Percentiles rank a stretch among this genome's conserved stretches.
Evolutionary conservation across 2,113 vertebrate genomes (phyloP).

Genomic region (Mirza zaza): DNA sequence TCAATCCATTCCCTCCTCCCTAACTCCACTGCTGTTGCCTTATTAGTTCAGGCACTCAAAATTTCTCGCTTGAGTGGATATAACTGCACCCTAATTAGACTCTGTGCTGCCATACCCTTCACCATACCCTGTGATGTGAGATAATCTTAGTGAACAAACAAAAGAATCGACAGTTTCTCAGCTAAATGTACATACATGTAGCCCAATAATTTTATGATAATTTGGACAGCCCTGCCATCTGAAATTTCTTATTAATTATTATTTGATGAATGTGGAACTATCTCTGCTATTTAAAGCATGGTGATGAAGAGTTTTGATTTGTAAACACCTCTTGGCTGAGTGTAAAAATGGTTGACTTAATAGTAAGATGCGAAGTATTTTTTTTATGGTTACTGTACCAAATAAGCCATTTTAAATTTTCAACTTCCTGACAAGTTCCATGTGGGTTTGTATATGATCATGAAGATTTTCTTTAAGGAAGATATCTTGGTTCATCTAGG

Average conservation of each 20-base stretch:
- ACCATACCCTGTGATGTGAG: background rate
- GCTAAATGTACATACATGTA: background rate
- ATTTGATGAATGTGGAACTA: background rate
- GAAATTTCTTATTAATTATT: background rate
- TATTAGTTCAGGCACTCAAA: background rate
- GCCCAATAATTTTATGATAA: background rate
- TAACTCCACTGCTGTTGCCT: background rate
- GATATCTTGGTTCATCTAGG: background rate
- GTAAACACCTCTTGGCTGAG: background rate
- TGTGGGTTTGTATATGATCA: background rate
- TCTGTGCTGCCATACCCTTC: background rate
- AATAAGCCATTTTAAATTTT: background rate
- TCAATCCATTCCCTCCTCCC: background rate
- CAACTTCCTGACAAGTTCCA: background rate
- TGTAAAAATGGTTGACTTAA: background rate
- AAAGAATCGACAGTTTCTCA: background rate
- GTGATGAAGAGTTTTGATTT: background rate
- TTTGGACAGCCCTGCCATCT: background rate
- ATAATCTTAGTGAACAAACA: background rate
- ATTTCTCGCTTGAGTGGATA: background rate
- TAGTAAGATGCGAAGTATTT: background rate
- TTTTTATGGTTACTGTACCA: background rate
- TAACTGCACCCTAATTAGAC: background rate
- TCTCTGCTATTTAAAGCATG: background rate
- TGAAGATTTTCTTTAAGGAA: background rate